A percentile compares a stretch with the other conserved stretches of the same genome.
phyloP scores from a whole-genome alignment of 2,888 invertebrate genomes.

The Eupithecia tripunctaria region DNA sequence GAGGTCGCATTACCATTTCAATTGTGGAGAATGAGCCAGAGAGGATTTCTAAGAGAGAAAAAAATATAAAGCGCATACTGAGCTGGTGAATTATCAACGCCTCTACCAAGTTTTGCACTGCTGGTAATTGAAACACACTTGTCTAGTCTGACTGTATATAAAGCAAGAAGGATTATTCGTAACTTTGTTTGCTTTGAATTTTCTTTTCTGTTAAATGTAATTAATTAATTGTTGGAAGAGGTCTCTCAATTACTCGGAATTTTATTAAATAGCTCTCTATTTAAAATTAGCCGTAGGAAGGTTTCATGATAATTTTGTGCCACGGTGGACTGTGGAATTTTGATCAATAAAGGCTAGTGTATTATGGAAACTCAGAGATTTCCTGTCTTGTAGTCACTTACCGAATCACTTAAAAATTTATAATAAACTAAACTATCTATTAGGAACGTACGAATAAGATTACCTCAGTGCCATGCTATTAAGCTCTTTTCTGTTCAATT shows the following conservation, averaged over 20 bases:
- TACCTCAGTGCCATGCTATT: no score
- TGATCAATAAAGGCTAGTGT: not conserved
- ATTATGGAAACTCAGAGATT: no score
- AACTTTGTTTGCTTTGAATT: no score
- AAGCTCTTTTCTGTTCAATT: not conserved
- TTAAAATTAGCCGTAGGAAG: not conserved
- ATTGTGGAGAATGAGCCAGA: conserved; percentile 69
- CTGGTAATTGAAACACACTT: not conserved
- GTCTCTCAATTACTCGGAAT: not conserved
- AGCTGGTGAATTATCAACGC: not conserved
- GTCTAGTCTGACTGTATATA: not conserved
- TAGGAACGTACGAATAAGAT: no score
- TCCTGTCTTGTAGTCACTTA: no score
- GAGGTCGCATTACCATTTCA: conserved; percentile 77
- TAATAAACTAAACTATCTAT: no score
- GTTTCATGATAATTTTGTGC: not conserved
- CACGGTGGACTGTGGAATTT: not conserved
- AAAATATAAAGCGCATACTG: conserved; percentile 6
- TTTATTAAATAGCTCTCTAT: not conserved
- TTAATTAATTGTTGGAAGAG: no score
- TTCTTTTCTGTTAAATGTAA: no score
- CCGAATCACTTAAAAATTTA: no score
- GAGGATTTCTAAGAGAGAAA: conserved; percentile 39
- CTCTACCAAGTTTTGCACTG: not conserved
- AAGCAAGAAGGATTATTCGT: no score